phyloP scores from a whole-genome alignment of 2,113 vertebrate genomes.

The Tiliqua scincoides region DNA sequence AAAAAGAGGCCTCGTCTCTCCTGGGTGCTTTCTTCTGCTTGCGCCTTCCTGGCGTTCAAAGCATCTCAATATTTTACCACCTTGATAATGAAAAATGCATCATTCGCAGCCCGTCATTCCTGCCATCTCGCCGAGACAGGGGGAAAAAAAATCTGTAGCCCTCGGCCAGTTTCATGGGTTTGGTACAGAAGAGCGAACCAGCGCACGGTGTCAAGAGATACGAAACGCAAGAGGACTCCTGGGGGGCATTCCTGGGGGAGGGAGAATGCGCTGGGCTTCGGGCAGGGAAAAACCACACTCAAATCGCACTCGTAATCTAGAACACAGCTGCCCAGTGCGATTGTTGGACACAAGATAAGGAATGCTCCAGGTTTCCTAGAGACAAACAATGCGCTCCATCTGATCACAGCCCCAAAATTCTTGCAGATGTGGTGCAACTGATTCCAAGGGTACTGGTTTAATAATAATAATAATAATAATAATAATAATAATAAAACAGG shows the following conservation, averaged over 20 bases:
- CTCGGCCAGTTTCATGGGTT: constrained; percentile 4
- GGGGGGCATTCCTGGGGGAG: no score
- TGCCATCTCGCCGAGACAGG: neutral
- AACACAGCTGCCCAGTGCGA: neutral
- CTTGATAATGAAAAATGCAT: constrained; percentile 68
- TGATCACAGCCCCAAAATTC: constrained; percentile 2
- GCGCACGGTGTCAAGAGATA: neutral
- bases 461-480: no score
- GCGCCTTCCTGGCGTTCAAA: constrained; percentile 35
- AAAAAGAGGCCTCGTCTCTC: constrained; percentile 39
- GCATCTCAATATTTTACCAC: constrained; percentile 69
- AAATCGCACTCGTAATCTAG: neutral
- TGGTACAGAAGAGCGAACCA: neutral
- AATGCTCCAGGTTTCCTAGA: neutral
- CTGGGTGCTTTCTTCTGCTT: constrained; percentile 57
- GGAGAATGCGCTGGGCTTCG: neutral
- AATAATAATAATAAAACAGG: no score
- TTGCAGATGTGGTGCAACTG: constrained; percentile 2
- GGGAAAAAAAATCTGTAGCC: constrained; percentile 23
- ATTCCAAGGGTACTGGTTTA: neutral
- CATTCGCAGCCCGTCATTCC: constrained; percentile 26
- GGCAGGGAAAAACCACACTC: neutral
- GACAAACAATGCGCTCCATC: constrained; percentile 14
- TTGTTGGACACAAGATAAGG: neutral
- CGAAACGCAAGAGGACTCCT: neutral